phyloP scores from a whole-genome alignment of 2,797 vertebrate genomes.

The Chloroceryle amazona region DNA sequence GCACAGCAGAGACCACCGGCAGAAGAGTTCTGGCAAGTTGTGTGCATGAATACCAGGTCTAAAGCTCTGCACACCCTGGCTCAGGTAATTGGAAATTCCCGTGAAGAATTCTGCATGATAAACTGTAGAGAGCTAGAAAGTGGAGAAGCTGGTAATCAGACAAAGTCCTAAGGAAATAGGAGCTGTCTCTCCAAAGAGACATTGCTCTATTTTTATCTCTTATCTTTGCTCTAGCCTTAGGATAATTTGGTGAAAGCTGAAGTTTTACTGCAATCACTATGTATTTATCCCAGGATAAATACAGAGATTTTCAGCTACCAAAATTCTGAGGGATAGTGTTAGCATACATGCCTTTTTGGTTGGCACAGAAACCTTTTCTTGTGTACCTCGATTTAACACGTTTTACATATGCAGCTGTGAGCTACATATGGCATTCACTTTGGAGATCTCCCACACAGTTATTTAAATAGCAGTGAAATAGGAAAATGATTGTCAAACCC shows the following conservation, averaged over 20 bases:
- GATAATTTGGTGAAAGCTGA: conserved; percentile 37
- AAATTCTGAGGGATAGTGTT: neutral
- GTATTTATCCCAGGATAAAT: conserved; percentile 30
- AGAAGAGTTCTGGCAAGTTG: neutral
- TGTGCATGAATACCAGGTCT: neutral
- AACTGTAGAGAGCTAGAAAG: neutral
- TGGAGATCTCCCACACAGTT: conserved; percentile 53
- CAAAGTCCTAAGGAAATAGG: conserved; percentile 21
- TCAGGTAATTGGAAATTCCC: neutral
- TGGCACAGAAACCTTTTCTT: conserved; percentile 16
- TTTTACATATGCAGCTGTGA: conserved; percentile 24
- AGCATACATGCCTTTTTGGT: neutral
- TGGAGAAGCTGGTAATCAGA: conserved; percentile 4
- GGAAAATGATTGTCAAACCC: conserved; percentile 38
- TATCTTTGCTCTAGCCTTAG: conserved; percentile 23
- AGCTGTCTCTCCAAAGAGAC: conserved; percentile 46
- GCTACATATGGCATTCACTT: conserved; percentile 35
- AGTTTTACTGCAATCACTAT: conserved; percentile 27
- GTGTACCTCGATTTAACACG: conserved; percentile 15
- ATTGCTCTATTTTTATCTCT: conserved; percentile 49
- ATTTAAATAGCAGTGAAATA: conserved; percentile 59
- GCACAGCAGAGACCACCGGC: neutral
- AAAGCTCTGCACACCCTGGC: neutral
- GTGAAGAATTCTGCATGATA: neutral
- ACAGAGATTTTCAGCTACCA: neutral